Conservation (phyloP, 2,113 vertebrate genomes). For the Penelope pileata region DNA sequence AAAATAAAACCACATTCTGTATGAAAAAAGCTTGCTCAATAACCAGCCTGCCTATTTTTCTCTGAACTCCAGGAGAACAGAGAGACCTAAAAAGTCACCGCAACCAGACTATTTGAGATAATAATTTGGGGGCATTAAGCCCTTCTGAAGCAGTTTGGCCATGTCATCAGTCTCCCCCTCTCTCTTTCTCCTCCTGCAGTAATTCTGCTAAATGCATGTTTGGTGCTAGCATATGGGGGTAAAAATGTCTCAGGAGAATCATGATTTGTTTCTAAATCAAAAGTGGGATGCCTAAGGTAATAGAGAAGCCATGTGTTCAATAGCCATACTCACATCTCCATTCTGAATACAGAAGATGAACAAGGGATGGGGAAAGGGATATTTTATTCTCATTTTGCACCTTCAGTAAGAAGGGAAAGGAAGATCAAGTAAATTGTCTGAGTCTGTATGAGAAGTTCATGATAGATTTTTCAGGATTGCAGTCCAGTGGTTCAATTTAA, state of each 20-base stretch:
- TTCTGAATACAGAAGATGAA: not conserved
- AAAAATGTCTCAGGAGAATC: not conserved
- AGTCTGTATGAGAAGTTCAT: not conserved
- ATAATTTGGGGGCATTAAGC: not conserved
- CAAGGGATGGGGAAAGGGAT: not conserved
- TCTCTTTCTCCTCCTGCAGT: not conserved
- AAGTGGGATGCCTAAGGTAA: not conserved
- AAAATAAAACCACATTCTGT: not conserved
- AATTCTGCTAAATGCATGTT: not conserved
- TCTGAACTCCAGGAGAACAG: not conserved
- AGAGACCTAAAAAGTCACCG: not conserved
- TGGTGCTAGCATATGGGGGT: accelerated
- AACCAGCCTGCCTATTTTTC: not conserved
- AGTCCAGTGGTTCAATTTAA: not conserved
- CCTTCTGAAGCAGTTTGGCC: not conserved
- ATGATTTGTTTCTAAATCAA: not conserved
- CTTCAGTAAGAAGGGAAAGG: not conserved
- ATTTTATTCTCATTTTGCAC: not conserved
- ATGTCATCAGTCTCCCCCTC: not conserved
- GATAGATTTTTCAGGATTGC: not conserved
- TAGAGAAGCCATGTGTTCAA: not conserved
- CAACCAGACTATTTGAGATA: not conserved
- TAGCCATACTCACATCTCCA: not conserved
- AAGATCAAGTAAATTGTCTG: not conserved
- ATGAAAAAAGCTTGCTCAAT: not conserved